These are phyloP conservation scores for Xerus rutilus DNA, from an alignment of 2,797 vertebrate species.

Conservation along the genomic window DNA sequence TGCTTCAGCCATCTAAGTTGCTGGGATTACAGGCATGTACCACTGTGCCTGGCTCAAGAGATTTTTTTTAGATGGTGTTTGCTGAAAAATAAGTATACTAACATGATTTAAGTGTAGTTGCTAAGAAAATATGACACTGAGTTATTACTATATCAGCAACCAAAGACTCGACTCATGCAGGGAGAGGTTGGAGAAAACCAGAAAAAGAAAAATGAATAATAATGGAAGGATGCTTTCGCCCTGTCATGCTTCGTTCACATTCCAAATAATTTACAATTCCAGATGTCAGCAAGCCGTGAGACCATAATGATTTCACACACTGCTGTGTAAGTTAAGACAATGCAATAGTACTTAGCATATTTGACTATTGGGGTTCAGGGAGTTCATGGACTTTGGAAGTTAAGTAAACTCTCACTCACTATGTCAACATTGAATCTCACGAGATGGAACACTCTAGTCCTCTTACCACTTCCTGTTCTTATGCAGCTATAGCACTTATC, in stretches of 20 bases:
- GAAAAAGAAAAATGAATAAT: neutral
- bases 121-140: neutral
- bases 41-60: too few relatives aligned
- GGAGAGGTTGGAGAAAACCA: neutral
- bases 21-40: too few relatives aligned
- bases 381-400: conserved; percentile 61
- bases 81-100: conserved; percentile 22
- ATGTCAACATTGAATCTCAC: neutral
- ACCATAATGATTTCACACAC: neutral
- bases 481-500: conserved; percentile 79
- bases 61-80: neutral
- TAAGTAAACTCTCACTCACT: neutral
- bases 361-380: conserved; percentile 3
- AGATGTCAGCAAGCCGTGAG: neutral
- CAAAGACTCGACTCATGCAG: neutral
- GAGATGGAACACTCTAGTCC: neutral
- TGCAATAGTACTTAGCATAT: neutral
- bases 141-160: conserved; percentile 5
- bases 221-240: neutral
- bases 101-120: conserved; percentile 29
- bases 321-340: neutral
- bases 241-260: neutral
- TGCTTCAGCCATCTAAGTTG: too few relatives aligned
- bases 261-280: neutral
- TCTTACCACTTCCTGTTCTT: neutral